Conservation (phyloP, 35 echinoderm and acorn worm genomes). For the Acanthaster planci region DNA sequence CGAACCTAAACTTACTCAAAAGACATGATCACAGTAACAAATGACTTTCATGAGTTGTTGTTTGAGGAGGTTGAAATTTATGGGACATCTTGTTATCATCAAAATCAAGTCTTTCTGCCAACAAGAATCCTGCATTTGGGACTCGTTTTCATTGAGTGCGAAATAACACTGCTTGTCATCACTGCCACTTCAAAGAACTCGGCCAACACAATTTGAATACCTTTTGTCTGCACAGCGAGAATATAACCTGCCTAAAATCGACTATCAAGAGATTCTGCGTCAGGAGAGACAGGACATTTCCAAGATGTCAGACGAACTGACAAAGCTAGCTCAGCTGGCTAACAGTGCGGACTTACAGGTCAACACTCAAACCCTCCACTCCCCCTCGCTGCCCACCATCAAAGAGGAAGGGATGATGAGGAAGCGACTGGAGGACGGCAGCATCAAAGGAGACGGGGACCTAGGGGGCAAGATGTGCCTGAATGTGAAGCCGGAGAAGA, state of each 20-base stretch:
- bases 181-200: not conserved
- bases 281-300: conserved; percentile 24
- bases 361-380: conserved; percentile 26
- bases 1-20: no score
- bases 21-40: no score
- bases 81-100: no score
- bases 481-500: not conserved
- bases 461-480: conserved; percentile 1
- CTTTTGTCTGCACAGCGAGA: conserved; percentile 27
- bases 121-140: no score
- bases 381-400: conserved; percentile 20
- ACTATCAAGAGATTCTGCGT: conserved; percentile 18
- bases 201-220: not conserved
- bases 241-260: conserved; percentile 31
- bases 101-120: no score
- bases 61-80: no score
- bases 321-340: conserved; percentile 86
- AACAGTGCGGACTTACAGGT: conserved; percentile 85
- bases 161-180: no score
- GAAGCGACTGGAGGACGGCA: not conserved
- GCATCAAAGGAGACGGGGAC: not conserved
- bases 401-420: conserved; percentile 31
- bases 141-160: no score
- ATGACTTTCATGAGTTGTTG: no score
- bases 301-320: conserved; percentile 88